Evolutionary conservation across 2,113 vertebrate genomes (phyloP).

Genomic region (Cacatua alba): DNA sequence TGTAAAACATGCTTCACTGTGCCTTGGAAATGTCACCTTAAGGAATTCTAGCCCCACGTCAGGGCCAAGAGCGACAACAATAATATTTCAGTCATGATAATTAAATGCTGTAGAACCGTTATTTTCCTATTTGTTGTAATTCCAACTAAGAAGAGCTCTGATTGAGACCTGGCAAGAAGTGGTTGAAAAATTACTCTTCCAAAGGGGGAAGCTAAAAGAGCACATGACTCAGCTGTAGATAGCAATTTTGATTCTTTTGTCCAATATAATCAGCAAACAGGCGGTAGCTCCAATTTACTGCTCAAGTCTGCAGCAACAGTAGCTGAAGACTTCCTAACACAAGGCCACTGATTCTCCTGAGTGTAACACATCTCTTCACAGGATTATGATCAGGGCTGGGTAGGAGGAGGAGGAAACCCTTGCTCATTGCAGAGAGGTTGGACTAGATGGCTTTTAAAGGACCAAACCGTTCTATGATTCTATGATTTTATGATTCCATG

Average conservation of each 20-base stretch:
- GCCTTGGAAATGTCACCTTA: constrained; percentile 62
- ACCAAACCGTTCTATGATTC: not conserved
- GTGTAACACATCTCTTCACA: not conserved
- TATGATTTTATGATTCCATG: rapidly evolving
- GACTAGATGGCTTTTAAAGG: not conserved
- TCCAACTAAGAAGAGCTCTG: constrained; percentile 62
- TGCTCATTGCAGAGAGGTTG: not conserved
- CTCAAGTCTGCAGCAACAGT: not conserved
- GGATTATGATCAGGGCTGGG: not conserved
- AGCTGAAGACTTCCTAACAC: constrained; percentile 1
- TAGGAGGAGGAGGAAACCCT: not conserved
- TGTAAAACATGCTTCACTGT: constrained; percentile 55
- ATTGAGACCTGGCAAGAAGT: constrained; percentile 67
- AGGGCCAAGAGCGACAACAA: constrained; percentile 48
- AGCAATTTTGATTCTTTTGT: constrained; percentile 59
- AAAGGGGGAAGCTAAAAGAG: constrained; percentile 32
- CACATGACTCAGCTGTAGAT: constrained; percentile 30
- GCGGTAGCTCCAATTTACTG: not conserved
- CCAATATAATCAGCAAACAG: constrained; percentile 1
- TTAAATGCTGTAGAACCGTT: constrained; percentile 55
- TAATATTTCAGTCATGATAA: constrained; percentile 57
- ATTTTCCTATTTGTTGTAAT: constrained; percentile 71
- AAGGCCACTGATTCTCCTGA: not conserved
- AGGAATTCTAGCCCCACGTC: constrained; percentile 51
- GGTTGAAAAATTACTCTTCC: constrained; percentile 56